Evolutionary conservation across 2,797 vertebrate genomes (phyloP).

Genomic region (Loris lydekkerianus): DNA sequence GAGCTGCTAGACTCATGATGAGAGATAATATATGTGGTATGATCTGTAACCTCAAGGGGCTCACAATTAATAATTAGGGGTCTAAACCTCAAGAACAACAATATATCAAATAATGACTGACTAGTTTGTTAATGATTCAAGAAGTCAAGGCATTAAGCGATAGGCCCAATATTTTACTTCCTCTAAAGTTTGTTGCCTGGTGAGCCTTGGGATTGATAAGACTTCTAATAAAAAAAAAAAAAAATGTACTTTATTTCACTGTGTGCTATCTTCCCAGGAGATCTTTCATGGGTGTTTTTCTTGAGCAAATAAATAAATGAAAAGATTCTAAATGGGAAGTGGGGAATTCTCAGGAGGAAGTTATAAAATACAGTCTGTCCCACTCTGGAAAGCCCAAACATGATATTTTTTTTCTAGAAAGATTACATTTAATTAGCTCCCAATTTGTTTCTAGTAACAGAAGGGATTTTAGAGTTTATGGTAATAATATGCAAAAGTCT

Average conservation of each 20-base stretch:
- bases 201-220: neutral
- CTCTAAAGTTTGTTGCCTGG: neutral
- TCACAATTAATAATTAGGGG: neutral
- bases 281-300: neutral
- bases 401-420: slow-evolving; percentile 45
- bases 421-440: slow-evolving; percentile 78
- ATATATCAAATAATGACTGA: neutral
- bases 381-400: slow-evolving; percentile 55
- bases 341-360: slow-evolving; percentile 46
- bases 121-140: slow-evolving; percentile 17
- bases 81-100: neutral
- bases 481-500: slow-evolving; percentile 75
- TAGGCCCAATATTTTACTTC: neutral
- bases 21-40: neutral
- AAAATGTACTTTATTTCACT: slow-evolving; percentile 35
- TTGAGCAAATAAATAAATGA: slow-evolving; percentile 63
- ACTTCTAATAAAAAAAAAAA: neutral
- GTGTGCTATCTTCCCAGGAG: neutral
- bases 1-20: neutral
- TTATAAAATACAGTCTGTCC: slow-evolving; percentile 40
- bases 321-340: slow-evolving; percentile 35
- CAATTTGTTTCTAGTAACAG: slow-evolving; percentile 74
- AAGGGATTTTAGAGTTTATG: slow-evolving; percentile 78
- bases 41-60: neutral
- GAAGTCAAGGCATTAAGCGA: slow-evolving; percentile 8